Percentiles rank a stretch among this genome's conserved stretches.
phyloP scores from a whole-genome alignment of 2,113 vertebrate genomes.

The Saguinus imperator region DNA sequence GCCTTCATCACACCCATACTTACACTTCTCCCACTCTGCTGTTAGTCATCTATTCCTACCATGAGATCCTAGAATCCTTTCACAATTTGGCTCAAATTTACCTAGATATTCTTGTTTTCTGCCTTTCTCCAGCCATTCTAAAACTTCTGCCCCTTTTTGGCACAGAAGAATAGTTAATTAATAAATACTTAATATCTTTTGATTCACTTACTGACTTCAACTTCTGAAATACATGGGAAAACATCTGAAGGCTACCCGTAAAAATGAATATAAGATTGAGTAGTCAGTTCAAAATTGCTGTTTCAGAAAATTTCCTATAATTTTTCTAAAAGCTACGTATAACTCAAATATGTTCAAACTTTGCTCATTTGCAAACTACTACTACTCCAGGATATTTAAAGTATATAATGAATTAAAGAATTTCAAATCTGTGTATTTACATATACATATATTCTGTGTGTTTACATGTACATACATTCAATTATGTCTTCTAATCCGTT shows the following conservation, averaged over 20 bases:
- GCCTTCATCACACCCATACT: not conserved
- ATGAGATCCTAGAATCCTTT: not conserved
- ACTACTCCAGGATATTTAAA: not conserved
- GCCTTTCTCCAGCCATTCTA: not conserved
- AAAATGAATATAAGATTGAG: not conserved
- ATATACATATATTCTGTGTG: not conserved
- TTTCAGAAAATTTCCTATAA: constrained; percentile 26
- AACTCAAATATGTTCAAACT: not conserved
- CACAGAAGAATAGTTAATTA: not conserved
- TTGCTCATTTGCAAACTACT: not conserved
- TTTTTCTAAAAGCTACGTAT: not conserved
- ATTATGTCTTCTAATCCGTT: not conserved
- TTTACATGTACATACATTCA: not conserved
- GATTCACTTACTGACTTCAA: not conserved
- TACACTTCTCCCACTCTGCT: not conserved
- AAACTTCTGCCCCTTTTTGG: not conserved
- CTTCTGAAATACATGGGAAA: not conserved
- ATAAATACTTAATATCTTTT: not conserved
- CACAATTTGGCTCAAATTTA: not conserved
- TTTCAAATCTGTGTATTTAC: not conserved
- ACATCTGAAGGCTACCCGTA: not conserved
- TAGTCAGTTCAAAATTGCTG: not conserved
- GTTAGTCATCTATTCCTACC: not conserved
- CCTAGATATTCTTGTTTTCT: not conserved
- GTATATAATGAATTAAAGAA: not conserved